Evolutionary conservation across 2,797 vertebrate genomes (phyloP).

Genomic region (Avahi laniger): DNA sequence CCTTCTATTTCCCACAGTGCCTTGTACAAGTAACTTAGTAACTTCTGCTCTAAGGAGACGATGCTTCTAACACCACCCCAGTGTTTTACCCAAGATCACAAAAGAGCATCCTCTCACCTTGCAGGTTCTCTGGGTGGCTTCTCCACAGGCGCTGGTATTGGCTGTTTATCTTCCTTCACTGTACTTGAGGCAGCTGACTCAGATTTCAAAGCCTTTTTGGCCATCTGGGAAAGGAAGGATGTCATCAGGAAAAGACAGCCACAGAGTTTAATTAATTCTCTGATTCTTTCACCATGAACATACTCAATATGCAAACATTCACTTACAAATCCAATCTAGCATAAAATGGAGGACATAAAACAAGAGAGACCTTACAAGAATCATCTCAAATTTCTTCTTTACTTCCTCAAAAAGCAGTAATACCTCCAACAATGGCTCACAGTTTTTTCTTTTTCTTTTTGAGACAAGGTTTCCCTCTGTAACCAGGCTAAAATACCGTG

Average conservation of each 20-base stretch:
- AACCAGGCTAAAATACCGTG: neutral
- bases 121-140: constrained; percentile 36
- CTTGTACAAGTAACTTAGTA: neutral
- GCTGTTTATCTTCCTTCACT: constrained; percentile 28
- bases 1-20: neutral
- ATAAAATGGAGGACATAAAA: neutral
- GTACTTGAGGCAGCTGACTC: constrained; percentile 35
- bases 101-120: constrained; percentile 75
- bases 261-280: rapidly evolving
- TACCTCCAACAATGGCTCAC: neutral
- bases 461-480: neutral
- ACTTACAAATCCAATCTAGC: constrained; percentile 39
- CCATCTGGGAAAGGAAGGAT: constrained; percentile 74
- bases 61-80: neutral
- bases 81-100: neutral
- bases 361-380: neutral
- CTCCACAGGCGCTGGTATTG: constrained; percentile 58
- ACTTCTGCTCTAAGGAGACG: neutral
- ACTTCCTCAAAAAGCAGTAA: neutral
- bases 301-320: constrained; percentile 24
- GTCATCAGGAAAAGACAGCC: neutral
- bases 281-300: constrained; percentile 9
- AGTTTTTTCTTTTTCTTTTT: neutral
- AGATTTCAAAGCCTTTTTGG: constrained; percentile 76
- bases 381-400: neutral